phyloP scores from a whole-genome alignment of 1,140 invertebrate species.

The Drosophila albomicans region DNA sequence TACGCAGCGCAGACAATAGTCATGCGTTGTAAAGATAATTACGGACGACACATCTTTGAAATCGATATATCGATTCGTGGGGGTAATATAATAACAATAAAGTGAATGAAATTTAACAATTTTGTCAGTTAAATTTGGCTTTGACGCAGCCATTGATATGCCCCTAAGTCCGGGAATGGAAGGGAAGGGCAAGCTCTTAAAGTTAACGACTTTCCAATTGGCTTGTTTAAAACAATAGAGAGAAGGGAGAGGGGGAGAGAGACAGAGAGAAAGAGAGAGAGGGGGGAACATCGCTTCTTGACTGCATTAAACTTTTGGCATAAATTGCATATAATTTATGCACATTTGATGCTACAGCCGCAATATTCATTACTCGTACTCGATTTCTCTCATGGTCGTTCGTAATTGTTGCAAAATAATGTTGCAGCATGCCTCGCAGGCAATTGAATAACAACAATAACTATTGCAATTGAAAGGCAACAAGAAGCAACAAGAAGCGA shows the following conservation, averaged over 20 bases:
- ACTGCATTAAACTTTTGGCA: conserved; percentile 63
- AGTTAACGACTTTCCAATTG: neutral
- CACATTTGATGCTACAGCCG: conserved; percentile 24
- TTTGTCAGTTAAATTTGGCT: neutral
- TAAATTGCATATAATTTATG: conserved; percentile 76
- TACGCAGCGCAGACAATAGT: neutral
- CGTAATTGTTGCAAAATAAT: conserved; percentile 24
- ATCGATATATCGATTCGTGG: neutral
- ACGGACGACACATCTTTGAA: neutral
- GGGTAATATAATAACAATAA: neutral
- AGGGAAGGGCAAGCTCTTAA: neutral
- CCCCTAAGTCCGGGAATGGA: too few relatives aligned
- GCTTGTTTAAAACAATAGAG: neutral
- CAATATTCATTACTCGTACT: conserved; percentile 12
- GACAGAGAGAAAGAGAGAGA: neutral
- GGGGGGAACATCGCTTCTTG: conserved; percentile 11
- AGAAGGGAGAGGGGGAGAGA: neutral
- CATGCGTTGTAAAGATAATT: too few relatives aligned
- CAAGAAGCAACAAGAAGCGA: conserved; percentile 6
- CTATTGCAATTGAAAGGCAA: neutral
- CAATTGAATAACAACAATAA: conserved; percentile 32
- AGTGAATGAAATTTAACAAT: too few relatives aligned
- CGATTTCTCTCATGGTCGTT: neutral
- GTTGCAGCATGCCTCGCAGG: conserved; percentile 33
- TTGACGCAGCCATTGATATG: too few relatives aligned